Percentiles rank a stretch among this genome's conserved stretches.
phyloP scores from a whole-genome alignment of 2,888 invertebrate genomes.

The Isotomurus palustris region DNA sequence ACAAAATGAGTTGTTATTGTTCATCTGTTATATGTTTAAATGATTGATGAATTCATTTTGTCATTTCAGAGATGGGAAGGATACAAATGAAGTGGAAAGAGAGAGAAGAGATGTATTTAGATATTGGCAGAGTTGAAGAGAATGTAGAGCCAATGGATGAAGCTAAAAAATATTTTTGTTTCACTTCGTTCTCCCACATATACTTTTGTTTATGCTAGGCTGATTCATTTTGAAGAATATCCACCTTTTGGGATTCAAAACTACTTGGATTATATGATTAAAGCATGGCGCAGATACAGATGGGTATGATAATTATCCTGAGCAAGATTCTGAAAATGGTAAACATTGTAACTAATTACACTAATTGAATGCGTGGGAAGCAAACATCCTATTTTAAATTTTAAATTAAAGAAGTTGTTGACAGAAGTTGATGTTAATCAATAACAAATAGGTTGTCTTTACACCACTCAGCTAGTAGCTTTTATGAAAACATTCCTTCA shows the following conservation, averaged over 20 bases:
- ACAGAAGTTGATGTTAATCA: no score
- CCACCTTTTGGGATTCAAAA: conserved; percentile 17
- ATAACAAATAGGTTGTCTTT: no score
- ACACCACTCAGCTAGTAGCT: no score
- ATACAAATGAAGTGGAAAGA: conserved; percentile 15
- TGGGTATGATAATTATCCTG: conserved; percentile 8
- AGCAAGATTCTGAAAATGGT: conserved; percentile 22
- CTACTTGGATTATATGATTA: conserved; percentile 29
- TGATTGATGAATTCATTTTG: background rate
- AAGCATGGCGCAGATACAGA: conserved; percentile 28
- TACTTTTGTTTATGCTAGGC: conserved; percentile 2
- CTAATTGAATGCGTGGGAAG: no score
- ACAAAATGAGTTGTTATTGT: no score
- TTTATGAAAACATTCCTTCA: no score
- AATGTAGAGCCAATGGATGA: conserved; percentile 43
- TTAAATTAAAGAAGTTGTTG: no score
- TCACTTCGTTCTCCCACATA: background rate
- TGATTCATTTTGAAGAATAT: conserved; percentile 15
- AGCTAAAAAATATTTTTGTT: background rate
- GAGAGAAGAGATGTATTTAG: conserved; percentile 34
- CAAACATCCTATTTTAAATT: no score
- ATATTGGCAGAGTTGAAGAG: conserved; percentile 33
- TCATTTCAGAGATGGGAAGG: background rate
- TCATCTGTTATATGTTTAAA: no score
- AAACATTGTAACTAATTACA: no score